Evolutionary conservation across 2,888 invertebrate genomes (phyloP).

Genomic region (Quadroppia sp.): DNA sequence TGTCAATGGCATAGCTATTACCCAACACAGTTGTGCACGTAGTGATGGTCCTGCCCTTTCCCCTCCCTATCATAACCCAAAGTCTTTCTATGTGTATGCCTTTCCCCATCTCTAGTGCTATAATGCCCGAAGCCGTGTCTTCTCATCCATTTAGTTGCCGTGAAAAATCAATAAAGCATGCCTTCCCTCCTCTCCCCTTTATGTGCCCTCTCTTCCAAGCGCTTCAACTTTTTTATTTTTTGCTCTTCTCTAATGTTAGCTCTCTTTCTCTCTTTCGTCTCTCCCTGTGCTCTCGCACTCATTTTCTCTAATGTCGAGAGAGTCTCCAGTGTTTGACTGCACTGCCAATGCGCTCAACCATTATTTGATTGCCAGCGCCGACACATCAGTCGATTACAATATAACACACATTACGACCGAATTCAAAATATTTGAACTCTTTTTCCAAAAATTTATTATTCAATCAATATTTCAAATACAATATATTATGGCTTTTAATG

Average conservation of each 20-base stretch:
- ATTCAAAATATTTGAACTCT: slow-evolving; percentile 4
- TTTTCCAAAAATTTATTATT: slow-evolving; percentile 8
- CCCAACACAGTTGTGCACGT: background rate
- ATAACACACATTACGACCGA: slow-evolving; percentile 3
- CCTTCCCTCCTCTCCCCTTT: slow-evolving; percentile 25
- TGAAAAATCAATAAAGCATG: slow-evolving; percentile 35
- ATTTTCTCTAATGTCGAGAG: too few species aligned
- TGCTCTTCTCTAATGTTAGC: slow-evolving; percentile 9
- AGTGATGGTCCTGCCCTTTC: slow-evolving; percentile 27
- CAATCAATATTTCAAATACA: too few species aligned
- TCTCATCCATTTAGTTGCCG: slow-evolving; percentile 37
- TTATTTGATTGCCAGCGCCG: slow-evolving; percentile 16
- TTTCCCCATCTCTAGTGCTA: slow-evolving; percentile 25
- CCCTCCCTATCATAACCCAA: background rate
- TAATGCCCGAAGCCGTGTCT: slow-evolving; percentile 36
- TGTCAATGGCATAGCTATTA: slow-evolving; percentile 34
- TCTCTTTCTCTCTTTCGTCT: slow-evolving; percentile 9
- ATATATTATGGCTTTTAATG: too few species aligned
- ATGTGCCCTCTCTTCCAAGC: slow-evolving; percentile 1
- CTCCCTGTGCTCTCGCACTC: slow-evolving; percentile 9
- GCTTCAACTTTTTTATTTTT: slow-evolving; percentile 20
- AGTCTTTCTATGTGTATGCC: slow-evolving; percentile 13
- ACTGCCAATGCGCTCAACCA: slow-evolving; percentile 24
- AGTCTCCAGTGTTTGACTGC: too few species aligned
- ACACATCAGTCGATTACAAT: slow-evolving; percentile 27